Percentiles rank a stretch among this genome's conserved stretches.
Evolutionary conservation across 2,797 vertebrate species (phyloP).

Genomic region (Sebastes kiyomatsui): DNA sequence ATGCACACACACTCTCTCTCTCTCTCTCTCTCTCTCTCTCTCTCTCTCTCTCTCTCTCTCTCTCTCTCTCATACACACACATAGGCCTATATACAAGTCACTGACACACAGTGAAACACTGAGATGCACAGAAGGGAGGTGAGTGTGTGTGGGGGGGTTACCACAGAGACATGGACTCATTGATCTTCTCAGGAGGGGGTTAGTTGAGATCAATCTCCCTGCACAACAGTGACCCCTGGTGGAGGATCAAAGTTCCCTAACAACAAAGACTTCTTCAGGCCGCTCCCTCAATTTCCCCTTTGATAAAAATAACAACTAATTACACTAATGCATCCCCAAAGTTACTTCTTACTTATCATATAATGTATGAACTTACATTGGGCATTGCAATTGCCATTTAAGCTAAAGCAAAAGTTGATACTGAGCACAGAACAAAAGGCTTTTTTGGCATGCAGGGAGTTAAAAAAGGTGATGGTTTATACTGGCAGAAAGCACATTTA

Average conservation of each 20-base stretch:
- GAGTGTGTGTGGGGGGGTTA: neutral
- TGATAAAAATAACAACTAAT: neutral
- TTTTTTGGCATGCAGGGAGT: neutral
- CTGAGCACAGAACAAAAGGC: neutral
- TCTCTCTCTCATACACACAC: neutral
- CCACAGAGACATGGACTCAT: slow-evolving; percentile 59
- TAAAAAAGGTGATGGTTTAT: neutral
- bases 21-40: neutral
- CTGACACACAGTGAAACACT: slow-evolving; percentile 5
- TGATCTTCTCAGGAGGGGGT: slow-evolving; percentile 66
- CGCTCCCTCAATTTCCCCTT: neutral
- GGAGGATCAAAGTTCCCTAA: slow-evolving; percentile 64
- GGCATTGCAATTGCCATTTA: neutral
- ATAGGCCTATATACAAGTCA: neutral
- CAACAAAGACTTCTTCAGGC: slow-evolving; percentile 31
- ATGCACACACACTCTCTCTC: neutral
- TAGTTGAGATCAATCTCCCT: slow-evolving; percentile 67
- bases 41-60: neutral
- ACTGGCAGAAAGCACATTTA: neutral
- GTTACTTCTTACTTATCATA: neutral
- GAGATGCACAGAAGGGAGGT: slow-evolving; percentile 40
- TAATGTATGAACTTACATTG: neutral
- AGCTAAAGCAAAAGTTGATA: neutral
- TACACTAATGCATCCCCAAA: neutral
- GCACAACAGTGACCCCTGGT: slow-evolving; percentile 82